Conservation (phyloP, 2,888 invertebrate species). For the Trachelus stipa region DNA sequence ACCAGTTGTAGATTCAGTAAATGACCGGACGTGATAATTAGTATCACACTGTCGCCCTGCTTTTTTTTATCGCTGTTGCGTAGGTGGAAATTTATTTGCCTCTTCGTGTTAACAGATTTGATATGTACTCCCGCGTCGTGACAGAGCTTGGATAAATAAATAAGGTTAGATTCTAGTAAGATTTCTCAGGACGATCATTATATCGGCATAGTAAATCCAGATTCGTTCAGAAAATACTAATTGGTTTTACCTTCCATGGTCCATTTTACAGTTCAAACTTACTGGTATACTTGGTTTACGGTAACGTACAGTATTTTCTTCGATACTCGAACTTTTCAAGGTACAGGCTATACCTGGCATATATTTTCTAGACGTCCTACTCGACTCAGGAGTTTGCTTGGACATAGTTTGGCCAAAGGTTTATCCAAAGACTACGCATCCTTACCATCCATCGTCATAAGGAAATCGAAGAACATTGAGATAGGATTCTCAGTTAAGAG, state of each 20-base stretch:
- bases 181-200: background rate
- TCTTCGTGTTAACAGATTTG: background rate
- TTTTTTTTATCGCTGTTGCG: slow-evolving; percentile 37
- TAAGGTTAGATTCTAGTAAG: background rate
- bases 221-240: background rate
- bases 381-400: background rate
- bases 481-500: background rate
- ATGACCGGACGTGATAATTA: slow-evolving; percentile 49
- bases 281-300: background rate
- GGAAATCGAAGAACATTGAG: background rate
- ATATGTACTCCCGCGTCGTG: background rate
- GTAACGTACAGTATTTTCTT: background rate
- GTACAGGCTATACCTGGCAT: background rate
- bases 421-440: background rate
- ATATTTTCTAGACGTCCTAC: background rate
- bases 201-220: background rate
- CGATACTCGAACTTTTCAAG: background rate
- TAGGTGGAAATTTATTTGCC: slow-evolving; percentile 37
- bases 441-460: background rate
- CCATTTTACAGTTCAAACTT: background rate
- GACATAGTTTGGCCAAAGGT: background rate
- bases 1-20: background rate
- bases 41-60: slow-evolving; percentile 39
- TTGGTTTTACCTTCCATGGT: background rate
- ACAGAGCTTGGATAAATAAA: slow-evolving; percentile 2